A percentile compares a stretch with the other conserved stretches of the same genome.
Evolutionary conservation across 2,113 vertebrate genomes (phyloP).

Genomic region (Ictalurus punctatus): DNA sequence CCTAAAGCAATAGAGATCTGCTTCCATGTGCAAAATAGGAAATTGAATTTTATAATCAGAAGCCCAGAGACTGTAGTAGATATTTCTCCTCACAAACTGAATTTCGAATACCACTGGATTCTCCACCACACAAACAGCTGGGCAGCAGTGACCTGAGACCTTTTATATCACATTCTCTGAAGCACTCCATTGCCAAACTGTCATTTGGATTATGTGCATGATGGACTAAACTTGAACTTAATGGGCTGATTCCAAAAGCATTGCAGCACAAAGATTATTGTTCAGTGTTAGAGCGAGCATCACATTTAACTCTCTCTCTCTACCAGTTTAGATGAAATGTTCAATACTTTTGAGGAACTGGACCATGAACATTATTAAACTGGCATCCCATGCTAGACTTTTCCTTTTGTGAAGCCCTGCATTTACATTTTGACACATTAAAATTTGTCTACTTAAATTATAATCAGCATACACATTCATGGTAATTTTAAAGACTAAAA

Average conservation of each 20-base stretch:
- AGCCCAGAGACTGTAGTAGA: constrained; percentile 32
- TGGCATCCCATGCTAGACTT: neutral
- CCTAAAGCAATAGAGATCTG: constrained; percentile 36
- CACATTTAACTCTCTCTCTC: neutral
- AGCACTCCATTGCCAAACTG: neutral
- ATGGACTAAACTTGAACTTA: constrained; percentile 31
- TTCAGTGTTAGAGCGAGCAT: neutral
- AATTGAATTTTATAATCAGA: constrained; percentile 43
- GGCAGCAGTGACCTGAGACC: constrained; percentile 22
- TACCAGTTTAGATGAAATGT: neutral
- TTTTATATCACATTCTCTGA: constrained; percentile 1
- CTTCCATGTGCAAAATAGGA: constrained; percentile 43
- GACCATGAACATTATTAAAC: constrained; percentile 10
- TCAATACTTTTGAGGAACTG: neutral
- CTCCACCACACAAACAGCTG: neutral
- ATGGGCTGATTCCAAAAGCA: neutral
- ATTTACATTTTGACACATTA: neutral
- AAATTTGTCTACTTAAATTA: neutral
- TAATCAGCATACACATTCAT: neutral
- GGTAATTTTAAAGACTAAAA: constrained; percentile 2
- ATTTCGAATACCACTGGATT: constrained; percentile 13
- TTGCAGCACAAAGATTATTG: neutral
- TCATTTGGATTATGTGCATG: constrained; percentile 27
- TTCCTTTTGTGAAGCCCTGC: neutral
- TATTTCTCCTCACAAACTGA: constrained; percentile 39